phyloP scores from a whole-genome alignment of 2,113 vertebrate species.

The Acanthochromis polyacanthus region DNA sequence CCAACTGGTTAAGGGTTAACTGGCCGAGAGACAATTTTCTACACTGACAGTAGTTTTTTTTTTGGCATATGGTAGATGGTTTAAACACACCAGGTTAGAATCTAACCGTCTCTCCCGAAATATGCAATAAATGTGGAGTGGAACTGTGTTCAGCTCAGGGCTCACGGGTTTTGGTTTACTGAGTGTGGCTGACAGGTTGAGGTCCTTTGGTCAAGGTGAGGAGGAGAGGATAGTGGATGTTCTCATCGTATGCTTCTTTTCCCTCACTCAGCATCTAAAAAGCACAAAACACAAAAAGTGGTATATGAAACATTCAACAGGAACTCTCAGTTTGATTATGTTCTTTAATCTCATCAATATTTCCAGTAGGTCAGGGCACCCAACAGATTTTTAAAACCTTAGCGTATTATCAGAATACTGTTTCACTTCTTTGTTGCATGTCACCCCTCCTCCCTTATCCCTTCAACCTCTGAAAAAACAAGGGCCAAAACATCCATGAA shows the following conservation, averaged over 20 bases:
- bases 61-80: conserved; percentile 14
- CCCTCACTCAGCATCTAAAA: conserved; percentile 94
- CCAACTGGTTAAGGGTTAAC: conserved; percentile 24
- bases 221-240: conserved; percentile 96
- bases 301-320: background rate
- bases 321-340: background rate
- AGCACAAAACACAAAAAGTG: conserved; percentile 34
- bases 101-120: background rate
- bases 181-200: conserved; percentile 59
- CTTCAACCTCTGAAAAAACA: too few species aligned
- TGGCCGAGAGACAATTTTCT: background rate
- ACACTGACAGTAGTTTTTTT: conserved; percentile 7
- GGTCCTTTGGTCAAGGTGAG: conserved; percentile 88
- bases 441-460: too few species aligned
- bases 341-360: too few species aligned
- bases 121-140: conserved; percentile 1
- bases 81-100: background rate
- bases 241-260: conserved; percentile 91
- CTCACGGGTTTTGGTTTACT: conserved; percentile 59
- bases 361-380: too few species aligned
- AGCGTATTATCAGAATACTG: too few species aligned
- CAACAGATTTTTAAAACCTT: too few species aligned
- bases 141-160: conserved; percentile 1
- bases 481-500: too few species aligned
- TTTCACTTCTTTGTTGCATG: too few species aligned